These are phyloP conservation scores for Syngnathoides biaculeatus DNA, from an alignment of 2,113 vertebrate genomes.

Conservation along the genomic window DNA sequence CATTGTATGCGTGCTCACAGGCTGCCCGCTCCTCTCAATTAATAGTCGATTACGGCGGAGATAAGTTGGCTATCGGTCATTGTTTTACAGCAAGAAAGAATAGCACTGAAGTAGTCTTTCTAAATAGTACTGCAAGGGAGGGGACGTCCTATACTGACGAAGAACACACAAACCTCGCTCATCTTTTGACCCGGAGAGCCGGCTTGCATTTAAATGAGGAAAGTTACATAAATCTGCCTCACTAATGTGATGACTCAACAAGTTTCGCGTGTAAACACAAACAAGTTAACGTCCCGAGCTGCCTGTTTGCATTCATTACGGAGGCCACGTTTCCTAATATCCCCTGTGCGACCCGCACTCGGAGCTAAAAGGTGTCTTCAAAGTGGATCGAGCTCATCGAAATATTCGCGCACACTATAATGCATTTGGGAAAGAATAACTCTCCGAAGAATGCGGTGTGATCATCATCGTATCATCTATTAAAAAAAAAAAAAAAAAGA, in stretches of 20 bases:
- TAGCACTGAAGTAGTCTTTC: conserved; percentile 33
- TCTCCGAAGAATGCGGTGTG: too few species aligned
- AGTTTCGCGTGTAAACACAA: conserved; percentile 3
- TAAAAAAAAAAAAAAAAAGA: too few species aligned
- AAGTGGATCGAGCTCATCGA: not conserved
- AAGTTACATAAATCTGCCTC: conserved; percentile 13
- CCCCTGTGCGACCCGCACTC: conserved; percentile 7
- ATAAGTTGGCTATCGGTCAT: conserved; percentile 54
- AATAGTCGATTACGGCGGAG: conserved; percentile 34
- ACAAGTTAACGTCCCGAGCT: conserved; percentile 15
- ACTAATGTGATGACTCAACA: conserved; percentile 25
- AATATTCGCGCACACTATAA: not conserved
- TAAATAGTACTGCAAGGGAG: not conserved
- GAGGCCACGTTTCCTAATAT: conserved; percentile 2
- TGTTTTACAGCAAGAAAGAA: conserved; percentile 53
- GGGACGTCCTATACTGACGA: conserved; percentile 7
- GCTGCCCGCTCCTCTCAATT: conserved; percentile 57
- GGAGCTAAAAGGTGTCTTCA: not conserved
- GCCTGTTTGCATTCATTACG: conserved; percentile 2
- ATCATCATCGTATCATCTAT: too few species aligned
- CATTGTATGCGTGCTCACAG: conserved; percentile 38
- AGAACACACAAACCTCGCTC: not conserved
- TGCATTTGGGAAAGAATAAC: not conserved
- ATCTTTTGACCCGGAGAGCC: too few species aligned
- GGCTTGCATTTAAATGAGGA: conserved; percentile 19